Evolutionary conservation across 2,888 invertebrate genomes (phyloP).

Genomic region (Megastigmus dorsalis): DNA sequence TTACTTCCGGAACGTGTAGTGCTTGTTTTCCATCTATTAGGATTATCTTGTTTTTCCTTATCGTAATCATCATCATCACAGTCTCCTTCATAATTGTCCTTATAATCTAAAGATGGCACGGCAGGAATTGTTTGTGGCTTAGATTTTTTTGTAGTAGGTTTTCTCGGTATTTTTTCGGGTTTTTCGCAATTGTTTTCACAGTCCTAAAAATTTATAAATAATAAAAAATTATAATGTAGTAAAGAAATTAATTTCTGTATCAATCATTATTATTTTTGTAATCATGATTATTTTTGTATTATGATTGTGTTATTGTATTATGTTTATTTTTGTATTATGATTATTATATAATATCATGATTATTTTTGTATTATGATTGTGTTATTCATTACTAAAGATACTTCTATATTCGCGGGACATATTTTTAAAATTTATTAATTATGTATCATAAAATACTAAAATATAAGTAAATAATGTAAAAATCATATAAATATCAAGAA

Average conservation of each 20-base stretch:
- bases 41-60: conserved; percentile 67
- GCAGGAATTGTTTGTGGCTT: conserved; percentile 63
- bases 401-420: too few relatives aligned
- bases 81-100: conserved; percentile 75
- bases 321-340: too few relatives aligned
- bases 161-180: conserved; percentile 67
- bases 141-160: conserved; percentile 66
- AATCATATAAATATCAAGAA: too few relatives aligned
- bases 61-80: conserved; percentile 72
- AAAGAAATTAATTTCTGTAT: too few relatives aligned
- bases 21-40: conserved; percentile 71
- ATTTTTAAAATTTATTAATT: too few relatives aligned
- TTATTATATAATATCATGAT: too few relatives aligned
- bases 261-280: too few relatives aligned
- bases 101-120: conserved; percentile 70
- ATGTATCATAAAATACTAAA: conserved; percentile 1
- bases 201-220: conserved; percentile 55
- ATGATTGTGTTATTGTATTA: too few relatives aligned
- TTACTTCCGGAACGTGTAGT: conserved; percentile 66
- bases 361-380: too few relatives aligned
- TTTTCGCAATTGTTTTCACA: conserved; percentile 68
- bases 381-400: too few relatives aligned
- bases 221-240: too few relatives aligned
- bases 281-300: too few relatives aligned
- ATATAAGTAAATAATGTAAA: background rate